These are phyloP conservation scores for Gastrophryne carolinensis DNA, from an alignment of 2,797 vertebrate genomes.

Conservation along the genomic window DNA sequence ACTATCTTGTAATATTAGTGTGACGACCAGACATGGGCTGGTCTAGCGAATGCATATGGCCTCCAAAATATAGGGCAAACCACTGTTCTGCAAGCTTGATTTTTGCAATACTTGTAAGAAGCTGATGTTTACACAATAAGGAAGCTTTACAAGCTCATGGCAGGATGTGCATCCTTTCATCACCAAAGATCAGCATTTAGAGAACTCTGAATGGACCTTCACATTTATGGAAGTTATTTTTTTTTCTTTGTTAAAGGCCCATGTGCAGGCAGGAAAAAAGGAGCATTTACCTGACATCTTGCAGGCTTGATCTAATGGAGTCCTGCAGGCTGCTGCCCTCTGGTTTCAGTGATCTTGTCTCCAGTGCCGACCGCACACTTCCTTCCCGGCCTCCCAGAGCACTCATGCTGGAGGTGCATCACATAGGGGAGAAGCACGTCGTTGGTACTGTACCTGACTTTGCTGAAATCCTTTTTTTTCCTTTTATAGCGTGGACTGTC, in stretches of 20 bases:
- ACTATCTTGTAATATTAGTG: constrained; percentile 71
- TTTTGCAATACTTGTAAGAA: neutral
- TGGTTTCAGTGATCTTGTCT: no score
- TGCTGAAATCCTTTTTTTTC: no score
- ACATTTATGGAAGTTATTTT: neutral
- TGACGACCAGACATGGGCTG: neutral
- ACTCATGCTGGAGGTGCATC: no score
- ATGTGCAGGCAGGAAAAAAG: neutral
- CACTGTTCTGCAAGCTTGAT: neutral
- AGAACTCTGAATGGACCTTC: neutral
- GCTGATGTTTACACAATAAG: neutral
- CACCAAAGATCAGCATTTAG: constrained; percentile 3
- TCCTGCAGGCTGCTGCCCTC: no score
- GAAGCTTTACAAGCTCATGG: neutral
- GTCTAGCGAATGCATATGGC: neutral
- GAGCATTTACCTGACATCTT: no score
- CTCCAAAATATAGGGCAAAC: neutral
- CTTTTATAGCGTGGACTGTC: no score
- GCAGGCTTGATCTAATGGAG: no score
- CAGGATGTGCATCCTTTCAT: neutral
- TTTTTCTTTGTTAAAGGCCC: neutral
- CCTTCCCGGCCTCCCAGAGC: no score
- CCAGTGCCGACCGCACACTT: no score
- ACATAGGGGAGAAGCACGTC: no score
- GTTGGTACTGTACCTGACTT: no score